Evolutionary conservation across 2,113 vertebrate species (phyloP), one percentile per base, ranked within the genome.

Genomic region (Speoplatyrhinus poulsoni): DNA sequence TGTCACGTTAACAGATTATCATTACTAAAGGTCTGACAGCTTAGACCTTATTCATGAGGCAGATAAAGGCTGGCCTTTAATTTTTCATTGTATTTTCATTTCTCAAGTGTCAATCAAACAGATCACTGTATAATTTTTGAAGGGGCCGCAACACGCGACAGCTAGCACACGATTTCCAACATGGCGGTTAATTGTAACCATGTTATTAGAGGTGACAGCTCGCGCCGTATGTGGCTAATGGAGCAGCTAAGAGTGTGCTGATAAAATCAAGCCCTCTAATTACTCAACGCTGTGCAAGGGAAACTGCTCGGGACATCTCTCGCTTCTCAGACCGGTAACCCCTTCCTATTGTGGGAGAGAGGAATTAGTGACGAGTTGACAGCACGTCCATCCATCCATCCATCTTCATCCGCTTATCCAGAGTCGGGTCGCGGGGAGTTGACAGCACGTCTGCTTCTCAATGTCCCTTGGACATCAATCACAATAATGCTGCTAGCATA

Each of bases 101-200:
- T 58, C 54, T 19, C 12, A 4, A 50, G 49, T 49, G 33, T 49
- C 61, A 52, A 12, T 60, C 52, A 59, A 47, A 46, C 15, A 60
- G 50, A 57, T 57, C 49, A 48, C 47, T 48, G 19, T 59, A 60
- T 60, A 9, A 59, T 69, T 66, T 36, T 13, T 60, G 49, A 4
- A 41, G 33, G 56, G 53, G 46, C 62, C 16, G 17, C 63, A 6
- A 33, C 46, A 50, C 36, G 36, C 47, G 26, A n/a, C 46, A 62
- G 19, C 58, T 48, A 4, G 56, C 47, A 52, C 7, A 5, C 13
- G 11, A 12, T 61, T 13, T n/a, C 58, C 26, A 15, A 4, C 7
- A 17, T 67, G 26, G 73, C 33, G 47, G 15, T 60, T 62, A 75
- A 79, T 67, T 26, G 50, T 52, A 71, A 64, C 12, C 32, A 11